Conservation (phyloP, 2,113 vertebrate species). For the Tylochromis polylepis region DNA sequence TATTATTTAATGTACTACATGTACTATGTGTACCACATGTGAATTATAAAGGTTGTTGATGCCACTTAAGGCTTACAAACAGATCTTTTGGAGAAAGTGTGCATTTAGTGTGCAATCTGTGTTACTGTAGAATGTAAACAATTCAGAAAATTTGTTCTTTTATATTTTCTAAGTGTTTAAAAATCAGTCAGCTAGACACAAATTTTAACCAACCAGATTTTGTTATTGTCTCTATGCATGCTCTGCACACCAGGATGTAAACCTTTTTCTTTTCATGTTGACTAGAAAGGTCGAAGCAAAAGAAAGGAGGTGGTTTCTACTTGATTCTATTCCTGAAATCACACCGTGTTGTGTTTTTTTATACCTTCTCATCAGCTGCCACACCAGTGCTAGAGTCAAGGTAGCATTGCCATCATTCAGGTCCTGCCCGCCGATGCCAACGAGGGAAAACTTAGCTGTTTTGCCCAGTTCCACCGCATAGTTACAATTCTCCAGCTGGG, state of each 20-base stretch:
- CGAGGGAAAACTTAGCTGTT: slow-evolving; percentile 89
- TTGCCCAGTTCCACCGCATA: slow-evolving; percentile 92
- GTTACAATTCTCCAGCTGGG: slow-evolving; percentile 93
- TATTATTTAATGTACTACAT: neutral
- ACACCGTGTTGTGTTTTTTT: neutral
- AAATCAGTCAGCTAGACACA: neutral
- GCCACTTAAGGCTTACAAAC: neutral
- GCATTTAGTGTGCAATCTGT: neutral
- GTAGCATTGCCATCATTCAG: slow-evolving; percentile 89
- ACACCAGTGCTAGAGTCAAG: slow-evolving; percentile 85
- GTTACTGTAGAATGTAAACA: neutral
- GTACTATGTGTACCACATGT: neutral
- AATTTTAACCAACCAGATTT: neutral
- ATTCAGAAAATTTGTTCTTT: neutral
- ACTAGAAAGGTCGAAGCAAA: neutral
- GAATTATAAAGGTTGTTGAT: neutral
- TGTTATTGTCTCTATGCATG: neutral
- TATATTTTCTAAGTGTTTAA: neutral
- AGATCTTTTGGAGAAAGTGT: neutral
- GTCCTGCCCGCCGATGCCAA: slow-evolving; percentile 94
- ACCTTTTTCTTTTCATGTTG: neutral
- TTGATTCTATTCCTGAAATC: neutral
- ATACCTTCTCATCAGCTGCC: slow-evolving; percentile 98
- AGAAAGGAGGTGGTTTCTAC: neutral
- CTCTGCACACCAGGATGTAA: neutral